These are phyloP conservation scores for Junonia oenone DNA, from an alignment of 2,888 invertebrate species.

Conservation along the genomic window DNA sequence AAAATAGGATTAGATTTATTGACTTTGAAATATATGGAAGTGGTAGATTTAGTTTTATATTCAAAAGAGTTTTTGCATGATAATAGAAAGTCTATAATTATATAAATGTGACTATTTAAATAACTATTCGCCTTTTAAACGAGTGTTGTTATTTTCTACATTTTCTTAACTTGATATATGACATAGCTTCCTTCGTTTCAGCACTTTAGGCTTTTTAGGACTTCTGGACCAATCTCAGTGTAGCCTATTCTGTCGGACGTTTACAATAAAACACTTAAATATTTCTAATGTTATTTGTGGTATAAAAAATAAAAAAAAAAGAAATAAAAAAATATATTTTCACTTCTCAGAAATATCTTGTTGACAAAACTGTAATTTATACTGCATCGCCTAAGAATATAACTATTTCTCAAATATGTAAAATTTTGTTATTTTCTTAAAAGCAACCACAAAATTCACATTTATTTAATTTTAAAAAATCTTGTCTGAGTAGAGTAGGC, in stretches of 20 bases:
- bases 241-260: not conserved
- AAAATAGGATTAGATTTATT: slow-evolving; percentile 42
- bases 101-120: slow-evolving; percentile 14
- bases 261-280: not conserved
- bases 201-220: not conserved
- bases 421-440: not conserved
- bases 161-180: slow-evolving; percentile 22
- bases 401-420: not conserved
- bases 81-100: slow-evolving; percentile 35
- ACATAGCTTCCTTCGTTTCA: not conserved
- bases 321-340: not conserved
- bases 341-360: not conserved
- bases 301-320: not conserved
- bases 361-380: not conserved
- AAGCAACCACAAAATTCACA: not conserved
- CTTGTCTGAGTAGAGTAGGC: not conserved
- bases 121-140: slow-evolving; percentile 12
- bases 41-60: slow-evolving; percentile 57
- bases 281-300: not conserved
- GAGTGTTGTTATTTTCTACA: slow-evolving; percentile 34
- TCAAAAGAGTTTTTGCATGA: slow-evolving; percentile 46
- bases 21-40: slow-evolving; percentile 36
- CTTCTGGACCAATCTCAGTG: slow-evolving; percentile 17
- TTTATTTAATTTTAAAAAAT: not conserved
- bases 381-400: not conserved